These are phyloP conservation scores for Ceyx erithaca DNA, from an alignment of 2,797 vertebrate species.

Conservation along the genomic window DNA sequence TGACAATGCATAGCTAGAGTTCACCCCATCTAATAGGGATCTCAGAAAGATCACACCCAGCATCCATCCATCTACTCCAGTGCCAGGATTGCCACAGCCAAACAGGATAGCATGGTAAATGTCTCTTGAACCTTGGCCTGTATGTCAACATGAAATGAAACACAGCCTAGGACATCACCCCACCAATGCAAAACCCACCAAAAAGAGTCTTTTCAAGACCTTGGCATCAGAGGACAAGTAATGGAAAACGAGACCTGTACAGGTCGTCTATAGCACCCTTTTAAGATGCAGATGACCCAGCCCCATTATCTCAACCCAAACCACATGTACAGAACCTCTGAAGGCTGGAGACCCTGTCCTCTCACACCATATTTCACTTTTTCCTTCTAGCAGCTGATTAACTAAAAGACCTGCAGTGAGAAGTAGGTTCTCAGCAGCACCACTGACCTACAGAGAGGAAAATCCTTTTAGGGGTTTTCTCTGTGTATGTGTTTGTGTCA, in stretches of 20 bases:
- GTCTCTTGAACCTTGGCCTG: neutral
- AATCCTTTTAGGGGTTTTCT: conserved; percentile 28
- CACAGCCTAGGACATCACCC: neutral
- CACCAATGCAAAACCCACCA: no score
- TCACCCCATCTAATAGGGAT: neutral
- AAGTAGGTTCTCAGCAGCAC: neutral
- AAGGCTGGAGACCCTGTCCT: neutral
- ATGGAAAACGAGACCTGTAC: rapidly evolving
- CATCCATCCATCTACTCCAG: neutral
- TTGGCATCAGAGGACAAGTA: neutral
- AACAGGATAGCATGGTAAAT: rapidly evolving
- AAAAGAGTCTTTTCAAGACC: neutral
- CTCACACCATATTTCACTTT: neutral
- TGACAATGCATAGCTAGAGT: neutral
- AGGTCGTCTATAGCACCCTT: neutral
- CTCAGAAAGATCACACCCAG: neutral
- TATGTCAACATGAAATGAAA: rapidly evolving
- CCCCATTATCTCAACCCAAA: neutral
- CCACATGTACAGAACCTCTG: rapidly evolving
- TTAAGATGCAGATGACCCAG: neutral
- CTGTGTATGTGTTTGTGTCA: neutral
- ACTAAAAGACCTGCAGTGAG: neutral
- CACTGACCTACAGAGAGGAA: neutral
- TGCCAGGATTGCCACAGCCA: rapidly evolving
- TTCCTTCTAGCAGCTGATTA: neutral